Evolutionary conservation across 2,113 vertebrate genomes (phyloP).

Genomic region (Geococcyx californianus): DNA sequence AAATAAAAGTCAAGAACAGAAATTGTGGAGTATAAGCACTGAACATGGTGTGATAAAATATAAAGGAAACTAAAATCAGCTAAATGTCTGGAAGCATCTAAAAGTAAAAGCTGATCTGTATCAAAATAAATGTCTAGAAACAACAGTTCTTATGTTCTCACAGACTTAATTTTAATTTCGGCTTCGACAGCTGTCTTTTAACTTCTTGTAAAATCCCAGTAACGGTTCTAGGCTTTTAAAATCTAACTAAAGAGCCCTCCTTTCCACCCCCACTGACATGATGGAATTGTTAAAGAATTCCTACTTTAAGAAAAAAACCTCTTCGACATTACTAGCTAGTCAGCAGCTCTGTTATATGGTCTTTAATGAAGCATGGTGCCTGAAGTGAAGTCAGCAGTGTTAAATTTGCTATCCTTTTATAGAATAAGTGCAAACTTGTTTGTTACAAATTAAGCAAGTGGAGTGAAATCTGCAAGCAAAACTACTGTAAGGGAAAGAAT

Average conservation of each 20-base stretch:
- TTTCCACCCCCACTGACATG: background rate
- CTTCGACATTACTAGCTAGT: background rate
- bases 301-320: background rate
- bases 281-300: background rate
- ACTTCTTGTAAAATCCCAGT: background rate
- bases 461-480: background rate
- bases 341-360: background rate
- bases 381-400: background rate
- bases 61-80: conserved; percentile 2
- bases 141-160: background rate
- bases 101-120: conserved; percentile 21
- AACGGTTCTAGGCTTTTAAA: background rate
- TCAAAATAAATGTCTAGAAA: conserved; percentile 19
- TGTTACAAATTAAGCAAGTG: background rate
- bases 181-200: conserved; percentile 13
- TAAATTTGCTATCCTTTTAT: background rate
- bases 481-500: background rate
- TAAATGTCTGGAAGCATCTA: background rate
- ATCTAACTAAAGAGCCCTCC: background rate
- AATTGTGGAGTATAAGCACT: background rate
- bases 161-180: background rate
- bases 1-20: background rate
- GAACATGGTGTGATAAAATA: fast-evolving
- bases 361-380: background rate
- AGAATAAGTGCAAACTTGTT: background rate